Base-by-base conservation (phyloP, 2,888 invertebrate genomes). In the Carterocephalus palaemon region DNA sequence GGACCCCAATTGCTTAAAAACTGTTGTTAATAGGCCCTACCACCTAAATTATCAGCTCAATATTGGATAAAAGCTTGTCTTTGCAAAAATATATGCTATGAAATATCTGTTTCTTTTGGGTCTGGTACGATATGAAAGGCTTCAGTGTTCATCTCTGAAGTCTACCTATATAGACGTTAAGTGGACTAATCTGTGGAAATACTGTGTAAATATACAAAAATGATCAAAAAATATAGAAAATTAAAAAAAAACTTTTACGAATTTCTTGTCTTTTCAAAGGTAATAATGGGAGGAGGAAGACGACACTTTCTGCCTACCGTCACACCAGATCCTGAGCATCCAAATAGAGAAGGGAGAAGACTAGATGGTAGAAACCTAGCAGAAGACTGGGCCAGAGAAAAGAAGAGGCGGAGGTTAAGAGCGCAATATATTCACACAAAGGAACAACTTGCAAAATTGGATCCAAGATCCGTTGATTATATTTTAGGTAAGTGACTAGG, bases 321-420 rank as follows among this genome's bases (percentile, higher is more conserved):
- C 19, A 91, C 91, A 0, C 80, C 87, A 55, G 93, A 93, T 61
- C 92, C 92, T 0, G 92, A 92, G 64, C 90, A 90, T 64, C 88
- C 90, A 0, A 90, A 90, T 48, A 90, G 92, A 50, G 92, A 92
- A 67, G 93, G 93, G 0, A 85, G 92, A 58, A 87, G 93, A 53
- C 76, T 92, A 9, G 95, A 95, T 63, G 93, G 93, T 1, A 83
- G 93, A 49, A 93, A 95, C 74, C 88, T 95, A 39, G 92, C 94
- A 46, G 92, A 94, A 71, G 93, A 93, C 68, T 94, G 94, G 94
- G 88, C 91, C 1, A 80, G 92, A 55, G 93, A 93, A 67, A 92
- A 92, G 79, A 92, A 92, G 59, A 88, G 91, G 52, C 82, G 91
- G 46, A 88, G 89, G 32, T 72, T 91, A n/a, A 81, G 90, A 54